phyloP scores from a whole-genome alignment of 1,140 invertebrate species.

The Meloidogyne chitwoodi region DNA sequence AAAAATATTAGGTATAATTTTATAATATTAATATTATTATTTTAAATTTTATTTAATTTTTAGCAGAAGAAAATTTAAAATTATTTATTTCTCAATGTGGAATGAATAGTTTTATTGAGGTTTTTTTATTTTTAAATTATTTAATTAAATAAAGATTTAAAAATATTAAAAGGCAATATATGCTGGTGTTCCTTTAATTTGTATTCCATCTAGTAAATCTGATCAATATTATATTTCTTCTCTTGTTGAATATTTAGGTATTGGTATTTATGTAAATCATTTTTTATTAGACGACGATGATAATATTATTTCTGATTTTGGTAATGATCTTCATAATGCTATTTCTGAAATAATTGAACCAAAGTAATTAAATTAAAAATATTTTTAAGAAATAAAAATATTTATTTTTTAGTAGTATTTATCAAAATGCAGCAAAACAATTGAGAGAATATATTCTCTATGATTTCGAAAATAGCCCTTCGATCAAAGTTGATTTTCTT shows the following conservation, averaged over 20 bases:
- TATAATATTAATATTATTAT: neutral
- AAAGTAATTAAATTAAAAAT: neutral
- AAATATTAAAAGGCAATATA: neutral
- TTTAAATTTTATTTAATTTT: neutral
- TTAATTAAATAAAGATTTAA: neutral
- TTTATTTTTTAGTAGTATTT: neutral
- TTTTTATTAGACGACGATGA: neutral
- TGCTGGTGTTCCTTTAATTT: too few relatives aligned
- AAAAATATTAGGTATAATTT: neutral
- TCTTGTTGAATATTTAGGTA: neutral
- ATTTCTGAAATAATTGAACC: too few relatives aligned
- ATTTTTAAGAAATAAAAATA: neutral
- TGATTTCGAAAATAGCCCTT: neutral
- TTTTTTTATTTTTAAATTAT: neutral
- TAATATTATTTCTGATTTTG: neutral
- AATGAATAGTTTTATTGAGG: neutral
- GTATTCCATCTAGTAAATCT: neutral
- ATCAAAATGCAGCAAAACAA: too few relatives aligned
- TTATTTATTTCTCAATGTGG: neutral
- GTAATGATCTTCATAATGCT: neutral
- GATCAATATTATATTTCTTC: neutral
- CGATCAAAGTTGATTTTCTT: neutral
- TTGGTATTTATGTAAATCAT: neutral
- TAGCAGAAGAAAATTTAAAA: neutral
- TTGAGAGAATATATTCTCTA: neutral